These are phyloP conservation scores for Tipula helvola DNA, from an alignment of 2,888 invertebrate genomes.

Conservation along the genomic window DNA sequence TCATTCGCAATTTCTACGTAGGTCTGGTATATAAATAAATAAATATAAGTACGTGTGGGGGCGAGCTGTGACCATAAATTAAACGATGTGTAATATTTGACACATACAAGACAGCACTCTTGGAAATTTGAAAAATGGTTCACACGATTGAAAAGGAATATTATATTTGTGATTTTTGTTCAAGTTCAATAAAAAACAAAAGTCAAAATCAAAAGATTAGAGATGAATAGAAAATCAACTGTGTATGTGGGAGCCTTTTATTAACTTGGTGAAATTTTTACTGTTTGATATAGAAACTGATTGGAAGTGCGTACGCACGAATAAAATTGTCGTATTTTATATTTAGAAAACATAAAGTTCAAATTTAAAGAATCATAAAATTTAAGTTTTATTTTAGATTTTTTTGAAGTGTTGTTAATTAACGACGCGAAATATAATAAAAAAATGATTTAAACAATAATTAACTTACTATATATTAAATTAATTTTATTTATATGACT, in stretches of 20 bases:
- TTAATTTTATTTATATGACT: too few relatives aligned
- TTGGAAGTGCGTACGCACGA: background rate
- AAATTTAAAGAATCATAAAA: background rate
- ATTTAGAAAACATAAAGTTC: background rate
- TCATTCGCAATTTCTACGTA: background rate
- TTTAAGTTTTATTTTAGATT: background rate
- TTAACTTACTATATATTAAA: too few relatives aligned
- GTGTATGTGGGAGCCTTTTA: background rate
- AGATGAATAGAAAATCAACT: background rate
- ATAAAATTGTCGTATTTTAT: background rate
- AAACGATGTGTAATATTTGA: background rate
- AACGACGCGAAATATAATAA: background rate
- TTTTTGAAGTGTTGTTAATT: background rate
- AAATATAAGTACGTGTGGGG: background rate
- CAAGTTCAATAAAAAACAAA: background rate
- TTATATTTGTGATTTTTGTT: background rate
- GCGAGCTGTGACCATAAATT: background rate
- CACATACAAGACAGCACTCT: background rate
- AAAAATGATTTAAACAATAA: background rate
- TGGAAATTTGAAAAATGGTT: background rate
- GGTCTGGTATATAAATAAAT: background rate
- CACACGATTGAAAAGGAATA: background rate
- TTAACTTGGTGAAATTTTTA: background rate
- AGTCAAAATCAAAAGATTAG: background rate
- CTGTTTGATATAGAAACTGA: background rate